phyloP scores from a whole-genome alignment of 2,888 invertebrate species.

The Platycheirus rosarum region DNA sequence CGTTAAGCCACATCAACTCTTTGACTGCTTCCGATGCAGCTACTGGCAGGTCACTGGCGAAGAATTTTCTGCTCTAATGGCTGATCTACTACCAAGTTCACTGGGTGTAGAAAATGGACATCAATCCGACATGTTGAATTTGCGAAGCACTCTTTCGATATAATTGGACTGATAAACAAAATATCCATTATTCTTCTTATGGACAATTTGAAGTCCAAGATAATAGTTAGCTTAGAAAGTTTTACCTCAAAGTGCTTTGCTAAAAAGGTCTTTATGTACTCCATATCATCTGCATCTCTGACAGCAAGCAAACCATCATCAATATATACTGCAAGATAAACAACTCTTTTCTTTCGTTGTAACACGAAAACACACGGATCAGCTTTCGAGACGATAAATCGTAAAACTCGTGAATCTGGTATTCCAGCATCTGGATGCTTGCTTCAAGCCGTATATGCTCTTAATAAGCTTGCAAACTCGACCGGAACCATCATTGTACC shows the following conservation, averaged over 20 bases:
- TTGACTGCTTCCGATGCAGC: slow-evolving; percentile 74
- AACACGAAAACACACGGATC: slow-evolving; percentile 76
- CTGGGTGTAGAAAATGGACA: slow-evolving; percentile 63
- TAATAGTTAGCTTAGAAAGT: slow-evolving; percentile 19
- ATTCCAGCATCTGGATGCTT: slow-evolving; percentile 30
- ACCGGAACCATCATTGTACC: slow-evolving; percentile 58
- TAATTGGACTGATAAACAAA: slow-evolving; percentile 57
- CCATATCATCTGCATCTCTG: too few species aligned
- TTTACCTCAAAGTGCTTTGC: too few species aligned
- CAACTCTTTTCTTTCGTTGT: slow-evolving; percentile 29
- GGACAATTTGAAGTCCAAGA: slow-evolving; percentile 27
- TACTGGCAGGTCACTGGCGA: too few species aligned
- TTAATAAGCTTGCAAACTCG: slow-evolving; percentile 69
- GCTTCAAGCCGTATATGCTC: slow-evolving; percentile 75
- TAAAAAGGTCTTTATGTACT: slow-evolving; percentile 9
- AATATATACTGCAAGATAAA: slow-evolving; percentile 76
- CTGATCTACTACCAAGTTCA: slow-evolving; percentile 40
- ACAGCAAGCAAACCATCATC: too few species aligned
- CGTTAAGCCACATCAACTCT: slow-evolving; percentile 77
- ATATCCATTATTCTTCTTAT: slow-evolving; percentile 45
- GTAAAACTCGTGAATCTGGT: slow-evolving; percentile 19
- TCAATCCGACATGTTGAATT: slow-evolving; percentile 64
- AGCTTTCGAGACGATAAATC: slow-evolving; percentile 60
- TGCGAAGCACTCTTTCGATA: slow-evolving; percentile 46
- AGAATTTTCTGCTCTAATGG: too few species aligned